A percentile compares a stretch with the other conserved stretches of the same genome.
Evolutionary conservation across 2,113 vertebrate genomes (phyloP).

Genomic region (Columba janthina): DNA sequence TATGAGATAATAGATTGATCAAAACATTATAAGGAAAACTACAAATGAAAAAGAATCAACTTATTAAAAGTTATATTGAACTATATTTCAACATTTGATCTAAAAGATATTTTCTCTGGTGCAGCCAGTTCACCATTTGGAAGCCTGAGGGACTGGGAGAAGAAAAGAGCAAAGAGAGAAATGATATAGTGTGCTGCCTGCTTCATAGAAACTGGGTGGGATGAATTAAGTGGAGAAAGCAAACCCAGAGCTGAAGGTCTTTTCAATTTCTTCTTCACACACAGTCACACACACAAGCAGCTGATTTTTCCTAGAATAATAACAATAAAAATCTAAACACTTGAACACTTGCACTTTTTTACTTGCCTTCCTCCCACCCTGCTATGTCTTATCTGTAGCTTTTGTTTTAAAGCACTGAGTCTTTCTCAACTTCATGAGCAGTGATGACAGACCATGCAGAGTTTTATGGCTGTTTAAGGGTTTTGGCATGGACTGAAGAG

Average conservation of each 20-base stretch:
- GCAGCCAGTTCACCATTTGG: background rate
- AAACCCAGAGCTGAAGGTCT: background rate
- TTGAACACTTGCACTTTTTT: background rate
- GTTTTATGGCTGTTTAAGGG: background rate
- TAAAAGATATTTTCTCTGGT: background rate
- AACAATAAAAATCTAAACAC: background rate
- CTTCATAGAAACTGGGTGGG: background rate
- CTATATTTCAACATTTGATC: background rate
- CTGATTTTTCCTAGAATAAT: background rate
- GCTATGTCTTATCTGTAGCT: background rate
- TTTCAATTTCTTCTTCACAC: background rate
- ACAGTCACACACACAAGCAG: too few species aligned
- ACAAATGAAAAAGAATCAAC: background rate
- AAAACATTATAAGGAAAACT: background rate
- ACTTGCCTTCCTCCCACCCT: background rate
- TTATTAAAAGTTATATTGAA: background rate
- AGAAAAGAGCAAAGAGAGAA: background rate
- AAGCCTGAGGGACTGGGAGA: background rate
- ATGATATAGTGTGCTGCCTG: background rate
- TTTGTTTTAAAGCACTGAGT: background rate
- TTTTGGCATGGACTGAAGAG: background rate
- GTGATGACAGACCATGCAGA: background rate
- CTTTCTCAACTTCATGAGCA: background rate
- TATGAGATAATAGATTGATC: background rate
- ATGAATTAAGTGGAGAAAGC: background rate